Conservation (phyloP, 2,888 invertebrate species). For the Cephalotes varians region DNA sequence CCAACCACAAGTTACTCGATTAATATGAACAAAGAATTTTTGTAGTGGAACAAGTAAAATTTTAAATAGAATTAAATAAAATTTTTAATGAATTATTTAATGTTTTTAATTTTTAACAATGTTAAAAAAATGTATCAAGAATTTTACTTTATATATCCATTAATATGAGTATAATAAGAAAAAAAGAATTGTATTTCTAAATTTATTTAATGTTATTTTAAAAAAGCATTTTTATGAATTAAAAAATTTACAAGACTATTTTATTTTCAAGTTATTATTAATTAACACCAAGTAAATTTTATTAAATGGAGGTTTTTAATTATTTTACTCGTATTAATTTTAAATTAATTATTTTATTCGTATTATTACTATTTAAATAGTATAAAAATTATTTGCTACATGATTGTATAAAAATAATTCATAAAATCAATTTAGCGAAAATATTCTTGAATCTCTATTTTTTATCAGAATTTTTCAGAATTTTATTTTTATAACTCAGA, state of each 20-base stretch:
- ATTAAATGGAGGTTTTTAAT: background rate
- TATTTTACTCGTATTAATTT: conserved; percentile 1
- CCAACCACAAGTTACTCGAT: conserved; percentile 11
- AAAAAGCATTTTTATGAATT: background rate
- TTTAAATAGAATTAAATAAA: background rate
- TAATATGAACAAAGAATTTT: background rate
- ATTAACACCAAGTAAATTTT: background rate
- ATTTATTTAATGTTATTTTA: background rate
- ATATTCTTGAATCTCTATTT: background rate
- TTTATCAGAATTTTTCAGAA: background rate
- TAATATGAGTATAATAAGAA: background rate
- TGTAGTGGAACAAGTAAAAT: background rate
- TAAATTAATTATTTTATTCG: conserved; percentile 8
- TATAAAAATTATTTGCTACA: background rate
- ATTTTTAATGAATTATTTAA: background rate
- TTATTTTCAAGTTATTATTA: background rate
- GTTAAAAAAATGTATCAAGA: no score
- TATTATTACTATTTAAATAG: background rate
- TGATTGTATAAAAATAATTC: background rate
- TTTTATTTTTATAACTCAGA: background rate
- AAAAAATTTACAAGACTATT: background rate
- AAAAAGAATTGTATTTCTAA: background rate
- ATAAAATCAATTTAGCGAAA: background rate
- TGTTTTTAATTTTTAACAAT: background rate
- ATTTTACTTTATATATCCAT: background rate